Base-by-base conservation (phyloP, 2,113 vertebrate genomes). In the Anolis carolinensis region DNA sequence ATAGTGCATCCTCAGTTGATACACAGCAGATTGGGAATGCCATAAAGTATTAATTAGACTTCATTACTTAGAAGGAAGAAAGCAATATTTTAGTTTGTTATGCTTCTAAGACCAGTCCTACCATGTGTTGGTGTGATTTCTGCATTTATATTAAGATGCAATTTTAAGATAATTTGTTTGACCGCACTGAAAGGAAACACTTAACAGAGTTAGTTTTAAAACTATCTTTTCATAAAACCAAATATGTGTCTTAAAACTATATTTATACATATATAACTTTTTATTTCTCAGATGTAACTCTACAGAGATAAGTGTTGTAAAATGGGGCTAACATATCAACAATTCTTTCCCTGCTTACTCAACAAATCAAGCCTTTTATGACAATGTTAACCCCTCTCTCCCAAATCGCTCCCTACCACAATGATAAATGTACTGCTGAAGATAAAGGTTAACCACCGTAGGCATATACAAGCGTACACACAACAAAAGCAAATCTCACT, bases 401-500 rank as follows among this genome's bases (percentile, higher is more conserved):
- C 25, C 27, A 30, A 21, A 23, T 10, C 11, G 2, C 39, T 11
- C 23, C 25, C 7, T 2, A 11, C 25, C 44, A 1, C 11, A 16
- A 4, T 18, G 39, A 75, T 75, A 30, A 1, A 50, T 48, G 44
- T 50, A 48, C 23, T 50, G 73, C 30, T 75, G 2, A 25, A 44
- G 72, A 48, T 27, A 75, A 75, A 14, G 73, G 5, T 48, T 50
- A 13, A 75, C 73, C 44, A 16, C 44, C 13, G 50, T 16, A 52
- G 32, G 88, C 81, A 71, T 13, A 91, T 90, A 90, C 91, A 81
- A 87, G 0, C 65, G 86, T 81, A 91, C 78, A 44, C 74, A 48
- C 27, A 81, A 83, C 63, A 82, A 87, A 90, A 88, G 89, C 59
- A 84, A 82, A 91, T 84, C 50, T 86, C 85, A 86, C 7, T 89